phyloP scores from a whole-genome alignment of 2,113 vertebrate genomes.

The Hepsetus odoe region DNA sequence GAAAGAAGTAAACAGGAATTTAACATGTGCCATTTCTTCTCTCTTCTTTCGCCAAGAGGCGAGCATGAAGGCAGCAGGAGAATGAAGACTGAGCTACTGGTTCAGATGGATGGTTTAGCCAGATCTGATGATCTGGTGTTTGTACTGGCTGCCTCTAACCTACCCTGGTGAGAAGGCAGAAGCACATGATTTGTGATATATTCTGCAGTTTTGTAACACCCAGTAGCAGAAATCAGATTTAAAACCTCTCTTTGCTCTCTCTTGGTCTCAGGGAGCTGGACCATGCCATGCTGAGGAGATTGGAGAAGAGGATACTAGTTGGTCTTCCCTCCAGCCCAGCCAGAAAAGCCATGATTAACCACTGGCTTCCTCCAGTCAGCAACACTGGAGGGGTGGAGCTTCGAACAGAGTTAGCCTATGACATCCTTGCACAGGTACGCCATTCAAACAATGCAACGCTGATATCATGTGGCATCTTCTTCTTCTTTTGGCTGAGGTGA shows the following conservation, averaged over 20 bases:
- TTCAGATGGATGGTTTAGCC: constrained; percentile 97
- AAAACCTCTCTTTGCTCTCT: neutral
- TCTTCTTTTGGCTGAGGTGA: no score
- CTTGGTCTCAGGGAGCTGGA: constrained; percentile 86
- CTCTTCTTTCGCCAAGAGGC: constrained; percentile 69
- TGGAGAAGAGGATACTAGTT: constrained; percentile 96
- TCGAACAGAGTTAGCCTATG: constrained; percentile 81
- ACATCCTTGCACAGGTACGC: constrained; percentile 79
- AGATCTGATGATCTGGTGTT: constrained; percentile 94
- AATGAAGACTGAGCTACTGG: constrained; percentile 96
- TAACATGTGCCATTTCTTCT: neutral
- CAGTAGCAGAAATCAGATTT: neutral
- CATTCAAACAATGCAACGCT: neutral
- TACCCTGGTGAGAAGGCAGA: constrained; percentile 82
- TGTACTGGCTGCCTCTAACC: constrained; percentile 95
- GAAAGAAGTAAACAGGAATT: no score
- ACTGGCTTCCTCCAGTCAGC: constrained; percentile 90
- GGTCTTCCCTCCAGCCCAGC: constrained; percentile 83
- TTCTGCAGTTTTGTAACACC: neutral
- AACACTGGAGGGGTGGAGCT: constrained; percentile 79
- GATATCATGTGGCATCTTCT: neutral
- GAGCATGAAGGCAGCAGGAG: constrained; percentile 93
- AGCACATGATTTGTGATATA: no score
- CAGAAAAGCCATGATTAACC: constrained; percentile 85
- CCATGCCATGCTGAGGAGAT: constrained; percentile 87